Evolutionary conservation across 2,888 invertebrate genomes (phyloP).

Genomic region (Volucella zonaria): DNA sequence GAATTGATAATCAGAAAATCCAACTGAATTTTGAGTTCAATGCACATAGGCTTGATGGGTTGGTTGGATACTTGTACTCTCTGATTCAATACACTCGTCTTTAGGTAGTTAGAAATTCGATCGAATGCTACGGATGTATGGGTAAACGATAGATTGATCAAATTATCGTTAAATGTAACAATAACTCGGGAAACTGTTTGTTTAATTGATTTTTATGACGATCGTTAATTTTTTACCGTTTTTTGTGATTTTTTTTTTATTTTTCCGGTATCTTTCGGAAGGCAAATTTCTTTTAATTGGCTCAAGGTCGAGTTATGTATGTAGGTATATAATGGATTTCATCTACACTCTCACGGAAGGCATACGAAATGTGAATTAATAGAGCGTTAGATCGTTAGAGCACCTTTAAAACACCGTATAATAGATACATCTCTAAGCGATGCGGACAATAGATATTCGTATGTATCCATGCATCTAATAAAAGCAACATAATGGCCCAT

Average conservation of each 20-base stretch:
- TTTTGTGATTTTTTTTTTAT: conserved; percentile 73
- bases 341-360: conserved; percentile 33
- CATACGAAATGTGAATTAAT: conserved; percentile 44
- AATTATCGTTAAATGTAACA: conserved; percentile 72
- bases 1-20: conserved; percentile 29
- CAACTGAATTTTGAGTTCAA: conserved; percentile 53
- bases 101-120: conserved; percentile 7
- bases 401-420: conserved; percentile 1
- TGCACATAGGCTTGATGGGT: conserved; percentile 28
- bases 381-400: conserved; percentile 15
- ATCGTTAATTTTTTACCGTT: conserved; percentile 76
- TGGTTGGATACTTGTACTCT: conserved; percentile 13
- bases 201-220: conserved; percentile 77
- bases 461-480: conserved; percentile 40
- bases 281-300: conserved; percentile 64
- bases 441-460: conserved; percentile 9
- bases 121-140: conserved; percentile 37
- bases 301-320: conserved; percentile 61
- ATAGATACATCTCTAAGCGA: background rate
- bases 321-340: conserved; percentile 32
- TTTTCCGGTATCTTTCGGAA: conserved; percentile 75
- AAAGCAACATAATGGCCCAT: conserved; percentile 66
- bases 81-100: conserved; percentile 11
- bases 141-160: conserved; percentile 64
- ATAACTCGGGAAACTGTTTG: conserved; percentile 70